Percentiles rank a stretch among this genome's conserved stretches.
These are phyloP conservation scores for Ectobius pallidus DNA, from an alignment of 2,888 invertebrate species.

Conservation along the genomic window DNA sequence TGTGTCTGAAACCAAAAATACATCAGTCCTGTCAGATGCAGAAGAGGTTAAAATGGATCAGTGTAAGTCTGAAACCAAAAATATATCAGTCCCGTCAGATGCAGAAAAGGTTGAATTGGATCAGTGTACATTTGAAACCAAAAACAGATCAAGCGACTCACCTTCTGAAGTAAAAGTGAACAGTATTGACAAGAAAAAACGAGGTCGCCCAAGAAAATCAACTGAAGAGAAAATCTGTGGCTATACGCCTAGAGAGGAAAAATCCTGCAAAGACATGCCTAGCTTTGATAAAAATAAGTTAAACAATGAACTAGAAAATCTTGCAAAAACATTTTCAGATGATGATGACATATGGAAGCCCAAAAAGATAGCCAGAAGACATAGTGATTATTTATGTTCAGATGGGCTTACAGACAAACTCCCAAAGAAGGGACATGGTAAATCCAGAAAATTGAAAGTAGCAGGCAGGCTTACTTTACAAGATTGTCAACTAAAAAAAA, in stretches of 20 bases:
- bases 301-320: constrained; percentile 9
- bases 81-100: too few relatives aligned
- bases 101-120: too few relatives aligned
- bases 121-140: too few relatives aligned
- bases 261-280: not conserved
- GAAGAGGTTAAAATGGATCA: not conserved
- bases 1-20: too few relatives aligned
- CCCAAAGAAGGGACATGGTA: too few relatives aligned
- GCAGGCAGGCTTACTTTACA: too few relatives aligned
- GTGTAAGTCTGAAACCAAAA: not conserved
- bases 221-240: not conserved
- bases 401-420: too few relatives aligned
- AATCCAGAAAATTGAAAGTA: too few relatives aligned
- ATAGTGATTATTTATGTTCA: not conserved
- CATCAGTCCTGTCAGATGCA: not conserved
- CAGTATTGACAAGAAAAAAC: not conserved
- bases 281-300: not conserved
- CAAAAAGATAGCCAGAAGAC: not conserved
- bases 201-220: constrained; percentile 1
- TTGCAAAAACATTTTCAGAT: not conserved
- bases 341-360: not conserved
- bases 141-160: too few relatives aligned
- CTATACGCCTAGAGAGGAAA: not conserved
- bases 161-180: too few relatives aligned
- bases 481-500: too few relatives aligned